phyloP scores from a whole-genome alignment of 2,113 vertebrate species.

The Pagrus major region DNA sequence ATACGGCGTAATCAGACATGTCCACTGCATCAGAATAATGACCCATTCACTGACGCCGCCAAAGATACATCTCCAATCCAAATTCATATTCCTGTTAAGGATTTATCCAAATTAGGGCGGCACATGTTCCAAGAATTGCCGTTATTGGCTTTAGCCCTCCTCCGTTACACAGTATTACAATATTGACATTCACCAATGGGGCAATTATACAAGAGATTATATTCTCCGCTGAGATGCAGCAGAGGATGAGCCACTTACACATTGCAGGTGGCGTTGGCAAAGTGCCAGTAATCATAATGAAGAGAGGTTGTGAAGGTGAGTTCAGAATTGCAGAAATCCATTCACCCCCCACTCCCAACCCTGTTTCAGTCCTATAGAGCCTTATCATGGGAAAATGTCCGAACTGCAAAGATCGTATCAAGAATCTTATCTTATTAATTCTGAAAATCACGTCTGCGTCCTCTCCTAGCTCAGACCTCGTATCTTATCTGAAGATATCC shows the following conservation, averaged over 20 bases:
- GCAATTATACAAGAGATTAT: constrained; percentile 47
- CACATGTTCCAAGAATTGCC: constrained; percentile 48
- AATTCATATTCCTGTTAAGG: constrained; percentile 43
- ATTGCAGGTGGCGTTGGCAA: constrained; percentile 51
- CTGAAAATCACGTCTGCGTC: no score
- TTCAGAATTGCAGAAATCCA: constrained; percentile 45
- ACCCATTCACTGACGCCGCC: constrained; percentile 27
- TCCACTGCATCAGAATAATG: constrained; percentile 44
- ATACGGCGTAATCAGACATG: constrained; percentile 22
- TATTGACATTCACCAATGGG: constrained; percentile 42
- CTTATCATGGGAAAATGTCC: no score
- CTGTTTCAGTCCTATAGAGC: constrained; percentile 18
- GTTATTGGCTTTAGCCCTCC: constrained; percentile 18
- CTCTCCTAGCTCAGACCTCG: no score
- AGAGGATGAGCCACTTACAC: constrained; percentile 32
- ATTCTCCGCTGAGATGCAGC: constrained; percentile 31
- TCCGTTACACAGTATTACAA: constrained; percentile 23
- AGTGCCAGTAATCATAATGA: constrained; percentile 53
- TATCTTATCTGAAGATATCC: no score
- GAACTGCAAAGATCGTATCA: no score
- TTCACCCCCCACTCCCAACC: neutral
- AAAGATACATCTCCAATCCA: constrained; percentile 36
- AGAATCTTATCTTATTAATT: no score
- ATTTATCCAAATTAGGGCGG: constrained; percentile 48
- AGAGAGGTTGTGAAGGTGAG: constrained; percentile 37